Evolutionary conservation across 2,797 vertebrate species (phyloP).

Genomic region (Lateolabrax maculatus): DNA sequence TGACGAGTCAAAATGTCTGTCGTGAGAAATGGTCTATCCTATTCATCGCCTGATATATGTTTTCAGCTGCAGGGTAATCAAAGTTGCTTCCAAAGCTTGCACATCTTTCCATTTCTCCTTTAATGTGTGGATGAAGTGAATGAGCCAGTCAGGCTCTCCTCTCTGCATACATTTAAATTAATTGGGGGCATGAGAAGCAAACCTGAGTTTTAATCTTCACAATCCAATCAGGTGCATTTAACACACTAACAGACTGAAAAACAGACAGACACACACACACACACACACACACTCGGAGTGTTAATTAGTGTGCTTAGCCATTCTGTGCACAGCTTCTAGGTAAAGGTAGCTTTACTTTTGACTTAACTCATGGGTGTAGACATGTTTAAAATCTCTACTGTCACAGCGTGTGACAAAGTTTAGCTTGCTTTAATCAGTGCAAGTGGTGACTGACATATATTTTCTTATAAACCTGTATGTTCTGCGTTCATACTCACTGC

Average conservation of each 20-base stretch:
- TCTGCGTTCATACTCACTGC: too few species aligned
- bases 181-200: slow-evolving; percentile 77
- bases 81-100: background rate
- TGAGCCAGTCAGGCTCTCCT: slow-evolving; percentile 63
- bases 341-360: slow-evolving; percentile 41
- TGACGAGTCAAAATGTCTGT: background rate
- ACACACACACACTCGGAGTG: slow-evolving; percentile 34
- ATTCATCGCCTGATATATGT: background rate
- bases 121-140: slow-evolving; percentile 67
- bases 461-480: too few species aligned
- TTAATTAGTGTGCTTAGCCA: slow-evolving; percentile 63
- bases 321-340: slow-evolving; percentile 29
- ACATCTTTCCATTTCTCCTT: slow-evolving; percentile 14
- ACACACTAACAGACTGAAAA: slow-evolving; percentile 38
- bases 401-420: too few species aligned
- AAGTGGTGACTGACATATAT: background rate
- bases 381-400: slow-evolving; percentile 22
- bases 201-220: slow-evolving; percentile 78
- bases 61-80: background rate
- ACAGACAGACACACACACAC: slow-evolving; percentile 24
- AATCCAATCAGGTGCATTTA: slow-evolving; percentile 78
- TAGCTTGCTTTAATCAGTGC: background rate
- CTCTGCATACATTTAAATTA: slow-evolving; percentile 84
- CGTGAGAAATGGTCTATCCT: background rate
- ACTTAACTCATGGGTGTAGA: slow-evolving; percentile 30